Evolutionary conservation across 2,113 vertebrate species (phyloP).

Genomic region (Oophaga pumilio): DNA sequence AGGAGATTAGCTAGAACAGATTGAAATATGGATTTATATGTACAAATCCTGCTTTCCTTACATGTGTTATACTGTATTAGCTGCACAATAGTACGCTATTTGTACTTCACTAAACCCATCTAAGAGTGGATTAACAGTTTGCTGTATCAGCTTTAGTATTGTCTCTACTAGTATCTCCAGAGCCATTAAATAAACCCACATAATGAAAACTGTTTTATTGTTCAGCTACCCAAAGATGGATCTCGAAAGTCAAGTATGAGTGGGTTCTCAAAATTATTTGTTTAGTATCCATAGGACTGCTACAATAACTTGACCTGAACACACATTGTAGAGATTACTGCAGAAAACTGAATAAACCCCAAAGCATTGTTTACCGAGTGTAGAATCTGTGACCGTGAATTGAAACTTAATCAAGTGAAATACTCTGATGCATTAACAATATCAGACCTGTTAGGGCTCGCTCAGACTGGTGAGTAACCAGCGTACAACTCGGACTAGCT

Average conservation of each 20-base stretch:
- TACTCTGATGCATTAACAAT: not conserved
- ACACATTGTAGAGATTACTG: not conserved
- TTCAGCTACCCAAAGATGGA: slow-evolving; percentile 62
- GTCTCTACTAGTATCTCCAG: slow-evolving; percentile 51
- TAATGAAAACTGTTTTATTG: slow-evolving; percentile 68
- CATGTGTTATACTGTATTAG: not conserved
- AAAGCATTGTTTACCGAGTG: not conserved
- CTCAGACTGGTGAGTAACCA: too few relatives aligned
- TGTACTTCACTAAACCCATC: slow-evolving; percentile 61
- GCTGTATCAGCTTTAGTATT: slow-evolving; percentile 67
- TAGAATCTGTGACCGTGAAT: not conserved
- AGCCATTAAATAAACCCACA: slow-evolving; percentile 60
- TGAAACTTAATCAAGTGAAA: not conserved
- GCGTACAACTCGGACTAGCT: too few relatives aligned
- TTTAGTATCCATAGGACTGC: not conserved
- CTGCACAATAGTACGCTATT: not conserved
- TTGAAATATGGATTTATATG: not conserved
- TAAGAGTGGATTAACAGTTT: slow-evolving; percentile 71
- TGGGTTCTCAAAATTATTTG: not conserved
- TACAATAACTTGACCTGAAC: not conserved
- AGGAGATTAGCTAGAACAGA: not conserved
- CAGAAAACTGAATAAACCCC: not conserved
- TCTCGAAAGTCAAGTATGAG: not conserved
- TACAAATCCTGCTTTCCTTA: not conserved
- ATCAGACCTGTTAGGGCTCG: not conserved